Base-by-base conservation (phyloP, 2,888 invertebrate genomes). In the Disparrhopalites patrizii region DNA sequence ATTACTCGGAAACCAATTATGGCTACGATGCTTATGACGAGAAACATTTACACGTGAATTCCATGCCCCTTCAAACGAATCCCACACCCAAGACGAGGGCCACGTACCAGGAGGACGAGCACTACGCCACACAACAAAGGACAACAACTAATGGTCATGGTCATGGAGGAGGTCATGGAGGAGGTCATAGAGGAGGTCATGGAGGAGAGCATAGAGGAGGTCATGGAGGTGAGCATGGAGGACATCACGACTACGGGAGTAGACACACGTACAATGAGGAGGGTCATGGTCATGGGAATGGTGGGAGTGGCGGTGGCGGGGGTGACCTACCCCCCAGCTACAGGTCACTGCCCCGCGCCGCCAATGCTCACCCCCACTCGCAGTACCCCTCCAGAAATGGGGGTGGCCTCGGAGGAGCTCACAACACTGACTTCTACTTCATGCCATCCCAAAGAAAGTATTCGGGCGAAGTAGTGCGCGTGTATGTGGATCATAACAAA, bases 401-500 rank as follows among this genome's bases (percentile, higher is more conserved):
- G n/a, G 65, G 62, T 8, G 52, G 62, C 15, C 66, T 58, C 31
- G 55, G 62, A 33, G 57, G 54, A 23, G 20, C 8, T 8, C 43
- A 79, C 85, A 87, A 88, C 76, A 89, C 93, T 0, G 93, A 94
- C 81, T 93, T 93, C 81, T 94, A 94, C 81, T 94, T 93, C 80
- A 93, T 94, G 93, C 93, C 93, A 52, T 91, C 91, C 69, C 94
- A 94, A 79, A 82, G 94, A 70, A 93, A 93, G 80, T 93, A 93
- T 81, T 92, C 93, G 77, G 93, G 93, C 75, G 93, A 93, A 83
- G 88, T 90, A 31, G 89, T 91, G 62, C 82, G 90, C 75, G 90
- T 91, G 43, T 91, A 88, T 78, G 90, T 91, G 36, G 90, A 89
- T 78, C 89, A 90, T 77, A 88, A 87, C 77, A 88, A 87, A 18